Evolutionary conservation across 2,113 vertebrate species (phyloP).

Genomic region (Silurus meridionalis): DNA sequence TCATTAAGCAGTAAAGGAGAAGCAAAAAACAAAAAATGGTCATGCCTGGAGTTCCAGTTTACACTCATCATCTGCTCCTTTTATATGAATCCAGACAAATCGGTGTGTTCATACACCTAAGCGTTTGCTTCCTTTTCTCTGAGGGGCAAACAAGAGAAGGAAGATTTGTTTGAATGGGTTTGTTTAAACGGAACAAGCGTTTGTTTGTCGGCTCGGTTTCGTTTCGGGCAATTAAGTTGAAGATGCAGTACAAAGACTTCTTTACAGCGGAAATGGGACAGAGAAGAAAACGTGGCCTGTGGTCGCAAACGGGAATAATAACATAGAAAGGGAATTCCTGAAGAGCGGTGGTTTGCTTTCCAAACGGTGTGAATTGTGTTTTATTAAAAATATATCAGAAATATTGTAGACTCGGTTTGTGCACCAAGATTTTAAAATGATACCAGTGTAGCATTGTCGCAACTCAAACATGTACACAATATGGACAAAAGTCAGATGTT

Average conservation of each 20-base stretch:
- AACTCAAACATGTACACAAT: too few species aligned
- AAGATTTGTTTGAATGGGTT: constrained; percentile 10
- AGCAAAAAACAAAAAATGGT: neutral
- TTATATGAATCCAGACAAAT: constrained; percentile 39
- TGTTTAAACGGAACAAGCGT: neutral
- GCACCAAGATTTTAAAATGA: neutral
- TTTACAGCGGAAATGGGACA: neutral
- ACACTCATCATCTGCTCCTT: constrained; percentile 29
- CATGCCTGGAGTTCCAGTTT: constrained; percentile 29
- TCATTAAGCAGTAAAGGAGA: constrained; percentile 44
- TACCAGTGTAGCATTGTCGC: neutral
- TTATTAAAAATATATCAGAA: neutral
- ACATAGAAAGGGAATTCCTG: neutral
- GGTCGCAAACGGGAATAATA: neutral
- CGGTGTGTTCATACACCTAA: constrained; percentile 9
- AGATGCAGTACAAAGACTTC: neutral
- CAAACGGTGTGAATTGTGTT: too few species aligned
- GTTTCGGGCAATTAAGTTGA: neutral
- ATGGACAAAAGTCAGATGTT: too few species aligned
- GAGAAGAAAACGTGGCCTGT: neutral
- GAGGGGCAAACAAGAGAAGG: constrained; percentile 2
- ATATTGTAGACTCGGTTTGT: neutral
- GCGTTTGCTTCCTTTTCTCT: neutral
- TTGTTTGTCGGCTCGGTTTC: neutral
- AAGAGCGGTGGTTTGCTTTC: too few species aligned